phyloP scores from a whole-genome alignment of 2,797 vertebrate genomes.

The Atherinosoma microstoma region DNA sequence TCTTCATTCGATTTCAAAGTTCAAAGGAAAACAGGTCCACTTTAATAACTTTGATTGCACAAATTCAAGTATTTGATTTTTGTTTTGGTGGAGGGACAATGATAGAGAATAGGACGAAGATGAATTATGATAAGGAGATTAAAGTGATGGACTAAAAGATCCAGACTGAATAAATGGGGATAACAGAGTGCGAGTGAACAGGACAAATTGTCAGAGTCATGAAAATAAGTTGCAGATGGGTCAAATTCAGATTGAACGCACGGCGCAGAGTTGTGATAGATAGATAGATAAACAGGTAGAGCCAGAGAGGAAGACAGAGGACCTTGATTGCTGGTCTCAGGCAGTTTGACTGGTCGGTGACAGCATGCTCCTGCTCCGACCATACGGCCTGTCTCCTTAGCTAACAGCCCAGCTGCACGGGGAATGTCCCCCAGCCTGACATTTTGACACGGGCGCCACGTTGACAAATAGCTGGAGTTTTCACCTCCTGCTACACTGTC shows the following conservation, averaged over 20 bases:
- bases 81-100: conserved; percentile 12
- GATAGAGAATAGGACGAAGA: conserved; percentile 28
- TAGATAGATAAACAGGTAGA: conserved; percentile 69
- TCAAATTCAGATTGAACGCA: conserved; percentile 48
- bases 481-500: conserved; percentile 87
- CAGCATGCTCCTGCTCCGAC: conserved; percentile 84
- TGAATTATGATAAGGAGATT: conserved; percentile 44
- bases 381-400: conserved; percentile 86
- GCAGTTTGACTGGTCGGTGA: conserved; percentile 81
- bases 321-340: conserved; percentile 71
- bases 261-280: conserved; percentile 64
- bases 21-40: conserved; percentile 9
- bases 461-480: conserved; percentile 90
- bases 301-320: conserved; percentile 51
- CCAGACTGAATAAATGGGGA: conserved; percentile 33
- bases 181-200: conserved; percentile 51
- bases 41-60: conserved; percentile 8
- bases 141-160: conserved; percentile 42
- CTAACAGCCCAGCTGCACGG: conserved; percentile 87
- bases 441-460: conserved; percentile 86
- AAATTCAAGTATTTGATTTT: conserved; percentile 10
- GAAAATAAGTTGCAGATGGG: conserved; percentile 36
- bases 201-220: conserved; percentile 50
- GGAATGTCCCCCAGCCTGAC: conserved; percentile 86
- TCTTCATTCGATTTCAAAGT: background rate